Conservation (phyloP, 2,888 invertebrate species). For the Linnaemya tessellans region DNA sequence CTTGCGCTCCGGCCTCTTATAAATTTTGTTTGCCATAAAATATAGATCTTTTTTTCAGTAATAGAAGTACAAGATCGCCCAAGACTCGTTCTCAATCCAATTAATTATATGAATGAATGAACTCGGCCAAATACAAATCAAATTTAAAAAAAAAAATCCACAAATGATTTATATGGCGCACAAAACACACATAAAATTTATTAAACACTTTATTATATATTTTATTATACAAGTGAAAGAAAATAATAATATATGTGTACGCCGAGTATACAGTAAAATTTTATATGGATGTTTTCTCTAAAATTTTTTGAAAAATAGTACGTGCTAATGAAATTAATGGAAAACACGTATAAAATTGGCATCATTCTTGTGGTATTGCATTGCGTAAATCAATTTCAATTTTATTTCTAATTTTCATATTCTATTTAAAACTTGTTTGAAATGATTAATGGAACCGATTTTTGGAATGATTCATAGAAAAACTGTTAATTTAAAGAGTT, state of each 20-base stretch:
- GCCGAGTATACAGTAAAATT: constrained; percentile 12
- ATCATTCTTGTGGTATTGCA: background rate
- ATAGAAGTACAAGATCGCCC: constrained; percentile 44
- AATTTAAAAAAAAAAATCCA: constrained; percentile 38
- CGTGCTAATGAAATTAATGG: constrained; percentile 53
- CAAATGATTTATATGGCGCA: constrained; percentile 51
- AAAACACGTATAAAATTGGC: constrained; percentile 15
- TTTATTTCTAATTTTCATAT: background rate
- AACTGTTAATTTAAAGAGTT: background rate
- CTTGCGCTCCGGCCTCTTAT: background rate
- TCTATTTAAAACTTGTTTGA: background rate
- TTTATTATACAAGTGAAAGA: background rate
- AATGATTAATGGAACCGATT: background rate
- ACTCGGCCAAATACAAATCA: constrained; percentile 8
- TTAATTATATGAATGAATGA: constrained; percentile 22
- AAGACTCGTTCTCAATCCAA: no score
- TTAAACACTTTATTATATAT: background rate
- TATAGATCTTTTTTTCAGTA: background rate
- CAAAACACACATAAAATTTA: constrained; percentile 44
- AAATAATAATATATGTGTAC: background rate
- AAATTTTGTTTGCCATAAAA: background rate
- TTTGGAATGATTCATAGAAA: no score
- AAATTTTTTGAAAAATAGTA: constrained; percentile 8
- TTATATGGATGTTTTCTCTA: background rate
- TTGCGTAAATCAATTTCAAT: background rate